phyloP scores from a whole-genome alignment of 2,797 vertebrate genomes.

The Odontamblyopus lacepedii region DNA sequence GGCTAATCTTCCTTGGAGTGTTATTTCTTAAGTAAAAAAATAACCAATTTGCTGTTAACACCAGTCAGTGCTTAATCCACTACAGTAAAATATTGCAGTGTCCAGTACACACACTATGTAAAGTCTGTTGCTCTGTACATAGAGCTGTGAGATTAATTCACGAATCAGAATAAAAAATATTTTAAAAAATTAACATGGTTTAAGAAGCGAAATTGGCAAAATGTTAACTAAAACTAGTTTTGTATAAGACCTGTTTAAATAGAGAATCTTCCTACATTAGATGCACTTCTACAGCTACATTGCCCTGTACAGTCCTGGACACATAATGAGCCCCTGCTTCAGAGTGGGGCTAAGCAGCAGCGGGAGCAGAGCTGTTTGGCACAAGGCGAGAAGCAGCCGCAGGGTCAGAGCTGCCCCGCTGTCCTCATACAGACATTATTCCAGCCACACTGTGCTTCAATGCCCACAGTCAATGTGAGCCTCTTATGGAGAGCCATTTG shows the following conservation, averaged over 20 bases:
- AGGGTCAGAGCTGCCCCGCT: conserved; percentile 36
- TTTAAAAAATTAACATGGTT: too few species aligned
- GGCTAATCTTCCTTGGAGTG: conserved; percentile 3
- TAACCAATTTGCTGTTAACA: not conserved
- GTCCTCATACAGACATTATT: conserved; percentile 37
- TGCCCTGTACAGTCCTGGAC: conserved; percentile 14
- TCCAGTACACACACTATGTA: not conserved
- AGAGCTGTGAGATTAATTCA: not conserved
- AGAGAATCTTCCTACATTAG: conserved; percentile 13
- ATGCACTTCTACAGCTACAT: conserved; percentile 24
- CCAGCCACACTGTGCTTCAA: conserved; percentile 44
- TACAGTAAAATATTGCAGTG: not conserved
- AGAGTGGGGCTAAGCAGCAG: conserved; percentile 29
- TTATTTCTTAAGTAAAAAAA: not conserved
- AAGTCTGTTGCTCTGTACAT: not conserved
- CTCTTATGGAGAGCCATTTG: conserved; percentile 33
- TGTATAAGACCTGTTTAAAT: conserved; percentile 5
- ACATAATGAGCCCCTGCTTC: conserved; percentile 31
- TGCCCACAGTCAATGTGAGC: conserved; percentile 47
- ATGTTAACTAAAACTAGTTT: not conserved
- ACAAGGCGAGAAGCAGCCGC: conserved; percentile 39
- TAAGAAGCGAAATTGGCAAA: not conserved
- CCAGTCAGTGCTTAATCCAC: not conserved
- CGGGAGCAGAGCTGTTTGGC: conserved; percentile 50
- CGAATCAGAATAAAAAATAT: too few species aligned